phyloP scores from a whole-genome alignment of 2,797 vertebrate genomes.

The Darevskia mixta region DNA sequence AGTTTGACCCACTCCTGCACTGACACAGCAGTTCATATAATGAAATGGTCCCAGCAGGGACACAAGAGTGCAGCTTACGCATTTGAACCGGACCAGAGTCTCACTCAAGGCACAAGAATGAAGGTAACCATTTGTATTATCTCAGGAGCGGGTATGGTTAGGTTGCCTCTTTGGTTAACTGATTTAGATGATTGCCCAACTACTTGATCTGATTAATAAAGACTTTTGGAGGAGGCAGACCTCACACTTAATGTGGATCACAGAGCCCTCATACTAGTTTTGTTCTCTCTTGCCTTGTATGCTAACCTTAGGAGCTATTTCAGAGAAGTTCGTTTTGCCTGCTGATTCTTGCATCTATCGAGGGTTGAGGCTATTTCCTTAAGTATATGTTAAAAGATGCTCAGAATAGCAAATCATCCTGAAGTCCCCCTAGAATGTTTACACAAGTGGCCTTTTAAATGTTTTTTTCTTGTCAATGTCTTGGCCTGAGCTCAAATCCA shows the following conservation, averaged over 20 bases:
- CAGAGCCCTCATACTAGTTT: neutral
- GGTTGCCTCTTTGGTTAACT: neutral
- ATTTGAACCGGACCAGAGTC: neutral
- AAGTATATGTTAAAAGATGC: neutral
- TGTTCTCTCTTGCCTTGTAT: neutral
- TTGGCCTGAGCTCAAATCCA: neutral
- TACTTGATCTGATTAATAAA: neutral
- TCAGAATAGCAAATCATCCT: neutral
- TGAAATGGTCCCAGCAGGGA: neutral
- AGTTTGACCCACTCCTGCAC: neutral
- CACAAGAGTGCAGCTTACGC: neutral
- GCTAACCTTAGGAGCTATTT: neutral
- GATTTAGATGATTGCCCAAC: neutral
- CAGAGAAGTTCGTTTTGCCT: neutral
- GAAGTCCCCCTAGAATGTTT: neutral
- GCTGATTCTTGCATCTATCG: neutral
- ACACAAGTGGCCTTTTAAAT: neutral
- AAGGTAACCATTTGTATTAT: neutral
- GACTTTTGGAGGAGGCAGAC: neutral
- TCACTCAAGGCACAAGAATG: no score
- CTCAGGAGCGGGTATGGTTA: neutral
- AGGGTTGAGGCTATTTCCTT: neutral
- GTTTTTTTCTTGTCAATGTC: neutral
- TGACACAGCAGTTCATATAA: neutral
- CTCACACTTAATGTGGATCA: neutral